Percentiles rank a stretch among this genome's conserved stretches.
Evolutionary conservation across 1,140 invertebrate genomes (phyloP).

Genomic region (Doryteuthis pealeii): DNA sequence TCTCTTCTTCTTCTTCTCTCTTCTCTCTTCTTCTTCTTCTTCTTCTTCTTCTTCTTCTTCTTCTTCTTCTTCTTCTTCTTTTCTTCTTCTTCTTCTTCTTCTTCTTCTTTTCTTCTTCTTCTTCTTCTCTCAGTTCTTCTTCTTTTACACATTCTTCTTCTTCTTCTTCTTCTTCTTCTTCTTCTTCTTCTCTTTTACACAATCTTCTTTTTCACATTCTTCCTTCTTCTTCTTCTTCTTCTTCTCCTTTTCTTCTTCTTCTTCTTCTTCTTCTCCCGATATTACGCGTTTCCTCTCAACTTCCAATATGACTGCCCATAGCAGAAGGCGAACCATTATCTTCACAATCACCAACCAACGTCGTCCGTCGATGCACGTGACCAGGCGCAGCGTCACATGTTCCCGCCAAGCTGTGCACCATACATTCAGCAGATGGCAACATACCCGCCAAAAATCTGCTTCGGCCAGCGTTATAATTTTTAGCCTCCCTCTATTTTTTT

Average conservation of each 20-base stretch:
- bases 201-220: neutral
- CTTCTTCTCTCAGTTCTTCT: neutral
- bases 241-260: neutral
- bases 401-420: too few relatives aligned
- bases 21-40: neutral
- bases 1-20: neutral
- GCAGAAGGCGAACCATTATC: too few relatives aligned
- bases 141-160: neutral
- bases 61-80: neutral
- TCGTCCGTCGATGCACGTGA: too few relatives aligned
- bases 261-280: neutral
- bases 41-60: neutral
- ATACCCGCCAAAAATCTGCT: too few relatives aligned
- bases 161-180: neutral
- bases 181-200: neutral
- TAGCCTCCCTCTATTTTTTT: too few relatives aligned
- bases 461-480: too few relatives aligned
- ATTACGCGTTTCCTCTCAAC: neutral
- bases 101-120: neutral
- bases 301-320: too few relatives aligned
- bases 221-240: conserved; percentile 1
- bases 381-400: too few relatives aligned
- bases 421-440: too few relatives aligned
- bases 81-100: neutral
- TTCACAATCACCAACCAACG: too few relatives aligned